Evolutionary conservation across 2,797 vertebrate genomes (phyloP).

Genomic region (Sebastes vulpes): DNA sequence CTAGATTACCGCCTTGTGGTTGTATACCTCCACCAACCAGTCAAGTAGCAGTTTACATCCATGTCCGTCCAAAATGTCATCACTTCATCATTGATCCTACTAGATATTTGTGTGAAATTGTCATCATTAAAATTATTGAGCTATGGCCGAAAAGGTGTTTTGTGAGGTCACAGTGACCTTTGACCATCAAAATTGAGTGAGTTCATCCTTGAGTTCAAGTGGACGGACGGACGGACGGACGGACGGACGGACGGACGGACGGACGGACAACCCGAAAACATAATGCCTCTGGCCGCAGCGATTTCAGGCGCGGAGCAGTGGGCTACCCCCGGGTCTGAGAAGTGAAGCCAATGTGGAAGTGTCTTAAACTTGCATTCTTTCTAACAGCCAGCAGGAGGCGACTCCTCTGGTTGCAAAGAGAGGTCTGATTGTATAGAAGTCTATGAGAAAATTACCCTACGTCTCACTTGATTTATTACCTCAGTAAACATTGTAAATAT

Average conservation of each 20-base stretch:
- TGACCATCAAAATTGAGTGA: not conserved
- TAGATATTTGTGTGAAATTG: not conserved
- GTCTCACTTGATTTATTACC: no score
- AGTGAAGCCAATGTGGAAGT: no score
- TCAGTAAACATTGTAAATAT: no score
- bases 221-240: not conserved
- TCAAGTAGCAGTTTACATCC: not conserved
- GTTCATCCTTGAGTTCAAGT: not conserved
- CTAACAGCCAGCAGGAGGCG: no score
- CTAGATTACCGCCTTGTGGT: not conserved
- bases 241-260: not conserved
- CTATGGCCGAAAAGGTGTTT: not conserved
- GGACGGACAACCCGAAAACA: not conserved
- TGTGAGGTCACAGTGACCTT: not conserved
- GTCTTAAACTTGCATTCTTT: no score
- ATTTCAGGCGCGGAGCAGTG: no score
- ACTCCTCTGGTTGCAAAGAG: no score
- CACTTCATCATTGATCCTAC: not conserved
- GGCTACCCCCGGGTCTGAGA: no score
- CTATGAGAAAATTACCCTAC: no score
- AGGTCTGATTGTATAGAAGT: no score
- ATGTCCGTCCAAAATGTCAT: not conserved
- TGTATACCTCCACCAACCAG: not conserved
- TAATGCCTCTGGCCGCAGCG: not conserved
- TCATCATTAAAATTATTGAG: not conserved